Percentiles rank a stretch among this genome's conserved stretches.
Conservation (phyloP, 2,113 vertebrate species). For the Pampusana beccarii region DNA sequence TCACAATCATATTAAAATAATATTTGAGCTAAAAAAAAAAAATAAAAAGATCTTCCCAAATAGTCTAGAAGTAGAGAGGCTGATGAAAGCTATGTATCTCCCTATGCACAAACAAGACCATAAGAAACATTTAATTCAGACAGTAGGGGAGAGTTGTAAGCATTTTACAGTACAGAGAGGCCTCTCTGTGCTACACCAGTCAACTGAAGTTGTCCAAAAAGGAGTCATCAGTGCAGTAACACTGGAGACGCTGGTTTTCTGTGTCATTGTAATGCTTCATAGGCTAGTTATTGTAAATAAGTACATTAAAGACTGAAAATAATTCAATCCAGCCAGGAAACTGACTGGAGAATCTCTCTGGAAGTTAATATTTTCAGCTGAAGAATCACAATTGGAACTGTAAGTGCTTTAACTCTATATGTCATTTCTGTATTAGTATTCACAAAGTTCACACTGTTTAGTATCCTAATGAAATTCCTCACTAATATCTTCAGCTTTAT, state of each 20-base stretch:
- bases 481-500: background rate
- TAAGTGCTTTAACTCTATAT: background rate
- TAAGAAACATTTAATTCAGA: background rate
- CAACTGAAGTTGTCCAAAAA: background rate
- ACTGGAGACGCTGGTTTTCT: background rate
- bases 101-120: background rate
- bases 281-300: background rate
- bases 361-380: background rate
- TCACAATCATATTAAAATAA: background rate
- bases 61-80: background rate
- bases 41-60: background rate
- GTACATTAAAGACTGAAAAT: background rate
- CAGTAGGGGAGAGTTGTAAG: background rate
- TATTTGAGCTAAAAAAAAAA: background rate
- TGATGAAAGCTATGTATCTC: background rate
- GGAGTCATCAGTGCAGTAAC: background rate
- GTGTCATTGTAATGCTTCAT: background rate
- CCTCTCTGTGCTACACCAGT: background rate
- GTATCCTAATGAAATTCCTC: background rate
- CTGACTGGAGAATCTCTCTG: background rate
- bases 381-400: background rate
- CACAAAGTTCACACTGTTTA: background rate
- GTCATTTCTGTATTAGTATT: background rate
- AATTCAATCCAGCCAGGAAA: background rate
- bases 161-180: background rate